Evolutionary conservation across 2,888 invertebrate genomes (phyloP), one percentile per base, ranked within the genome.

Genomic region (Trimorus sp.): DNA sequence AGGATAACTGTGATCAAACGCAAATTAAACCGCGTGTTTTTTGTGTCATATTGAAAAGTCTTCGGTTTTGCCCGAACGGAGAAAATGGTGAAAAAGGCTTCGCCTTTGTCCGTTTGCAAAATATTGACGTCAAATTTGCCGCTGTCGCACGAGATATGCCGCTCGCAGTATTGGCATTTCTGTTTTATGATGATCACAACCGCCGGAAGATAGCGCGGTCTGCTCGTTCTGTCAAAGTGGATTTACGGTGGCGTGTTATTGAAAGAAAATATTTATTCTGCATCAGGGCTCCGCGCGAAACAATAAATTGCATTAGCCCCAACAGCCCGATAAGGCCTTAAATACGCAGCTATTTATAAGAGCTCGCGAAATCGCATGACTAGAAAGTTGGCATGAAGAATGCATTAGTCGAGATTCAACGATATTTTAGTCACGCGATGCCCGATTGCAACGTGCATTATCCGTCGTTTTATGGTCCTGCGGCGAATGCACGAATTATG

Each of bases 251-350:
- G 38, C 16, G 62, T 73, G 81, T 81, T 81, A 81, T 81, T 73
- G 81, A 81, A 81, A 81, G 71, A 71, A 81, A 76, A 81, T 81
- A 81, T 81, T 80, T 80, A 80, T 75, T 75, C 65, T 63, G 9
- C 53, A 14, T 14, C 14, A 12, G 51, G n/a, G 40, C 40, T 40
- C 40, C 38, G 49, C 45, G 26, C 51, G 63, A 5, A 53, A 38
- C 51, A 51, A 65, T 65, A 40, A 66, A 56, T 66, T 66, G 42
- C 26, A 56, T 45, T 49, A 49, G 53, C 45, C 40, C 40, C 40
- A 26, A 26, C 7, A 16, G 16, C 40, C 51, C 42, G 12, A 54
- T 53, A 65, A 51, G 38, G 9, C 36, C 16, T 54, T 38, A 65
- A 40, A 40, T 40, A 40, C 40, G 51, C 37, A 60, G 42, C 62